Base-by-base conservation (phyloP, 2,113 vertebrate genomes). In the Trochalopteron elliotii region DNA sequence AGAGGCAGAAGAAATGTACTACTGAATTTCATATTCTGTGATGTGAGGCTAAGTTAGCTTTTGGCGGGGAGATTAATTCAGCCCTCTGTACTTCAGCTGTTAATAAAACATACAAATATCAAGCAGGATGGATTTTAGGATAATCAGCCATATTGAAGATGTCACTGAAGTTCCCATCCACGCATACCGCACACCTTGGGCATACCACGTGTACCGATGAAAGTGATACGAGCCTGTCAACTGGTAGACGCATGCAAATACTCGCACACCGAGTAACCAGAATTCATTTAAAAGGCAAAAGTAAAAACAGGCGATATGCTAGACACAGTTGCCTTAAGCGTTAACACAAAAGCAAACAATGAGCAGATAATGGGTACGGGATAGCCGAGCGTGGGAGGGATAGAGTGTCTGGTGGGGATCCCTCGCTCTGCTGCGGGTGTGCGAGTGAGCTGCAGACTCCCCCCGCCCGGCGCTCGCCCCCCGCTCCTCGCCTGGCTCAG, bases 231-330 rank as follows among this genome's bases (percentile, higher is more conserved):
- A 61, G 57, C 70, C 47, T 2, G 30, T 59, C 67, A 70, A 4
- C 50, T 5, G 72, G 15, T 10, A 55, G 56, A 42, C 15, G 31
- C 83, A 28, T 30, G 72, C 79, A 92, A 94, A 78, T 91, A 94
- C 71, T 83, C 84, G 60, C 89, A 42, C 52, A 49, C 27, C 22
- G 52, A 81, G 33, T 56, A 83, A 64, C 53, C 1, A 74, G 85
- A 83, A 94, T 81, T 83, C 59, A 70, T 86, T 91, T 80, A 56
- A 81, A 85, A 83, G 60, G 76, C 63, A 75, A 67, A 93, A 93
- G 47, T 12, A 15, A 55, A 50, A 83, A 50, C 75, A 74, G 42
- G 55, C 70, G 55, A 27, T 44, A 21, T 4, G 23, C 68, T 30
- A 65, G 40, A 49, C 37, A 7, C 2, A 1, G 42, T n/a, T 52